Conservation (phyloP, 1,140 invertebrate species). For the Teleopsis dalmanni region DNA sequence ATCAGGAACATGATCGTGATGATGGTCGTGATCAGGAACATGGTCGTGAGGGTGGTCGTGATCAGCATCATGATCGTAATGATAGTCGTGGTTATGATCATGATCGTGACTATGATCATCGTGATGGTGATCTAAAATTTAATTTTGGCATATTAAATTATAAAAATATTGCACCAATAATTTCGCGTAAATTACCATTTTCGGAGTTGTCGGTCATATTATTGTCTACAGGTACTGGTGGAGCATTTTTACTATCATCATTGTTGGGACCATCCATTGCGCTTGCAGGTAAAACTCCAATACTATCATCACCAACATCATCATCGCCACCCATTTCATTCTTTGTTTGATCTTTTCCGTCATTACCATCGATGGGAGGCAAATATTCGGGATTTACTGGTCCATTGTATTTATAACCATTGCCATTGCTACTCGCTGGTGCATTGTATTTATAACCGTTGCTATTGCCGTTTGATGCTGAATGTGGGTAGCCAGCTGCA, state of each 20-base stretch:
- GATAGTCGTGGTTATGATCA: too few species aligned
- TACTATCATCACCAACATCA: constrained; percentile 26
- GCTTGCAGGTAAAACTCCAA: constrained; percentile 35
- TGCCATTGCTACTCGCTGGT: constrained; percentile 5
- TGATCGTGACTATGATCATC: too few species aligned
- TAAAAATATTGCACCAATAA: background rate
- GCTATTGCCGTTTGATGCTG: constrained; percentile 1
- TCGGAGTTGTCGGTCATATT: constrained; percentile 17
- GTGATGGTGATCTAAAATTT: too few species aligned
- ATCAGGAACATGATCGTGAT: too few species aligned
- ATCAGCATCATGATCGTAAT: too few species aligned
- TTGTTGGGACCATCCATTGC: constrained; percentile 21
- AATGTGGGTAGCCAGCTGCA: background rate
- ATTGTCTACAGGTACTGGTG: constrained; percentile 11
- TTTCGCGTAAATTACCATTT: background rate
- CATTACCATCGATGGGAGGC: constrained; percentile 2
- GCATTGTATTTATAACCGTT: constrained; percentile 24
- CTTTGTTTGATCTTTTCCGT: constrained; percentile 12
- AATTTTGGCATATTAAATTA: too few species aligned
- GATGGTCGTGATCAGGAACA: too few species aligned
- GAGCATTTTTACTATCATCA: constrained; percentile 19
- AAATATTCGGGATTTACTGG: constrained; percentile 16
- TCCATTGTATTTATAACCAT: constrained; percentile 26
- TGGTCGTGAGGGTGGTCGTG: too few species aligned
- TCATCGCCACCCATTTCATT: constrained; percentile 15